Evolutionary conservation across 2,888 invertebrate genomes (phyloP), one percentile per base, ranked within the genome.

Genomic region (Marronus borbonicus): DNA sequence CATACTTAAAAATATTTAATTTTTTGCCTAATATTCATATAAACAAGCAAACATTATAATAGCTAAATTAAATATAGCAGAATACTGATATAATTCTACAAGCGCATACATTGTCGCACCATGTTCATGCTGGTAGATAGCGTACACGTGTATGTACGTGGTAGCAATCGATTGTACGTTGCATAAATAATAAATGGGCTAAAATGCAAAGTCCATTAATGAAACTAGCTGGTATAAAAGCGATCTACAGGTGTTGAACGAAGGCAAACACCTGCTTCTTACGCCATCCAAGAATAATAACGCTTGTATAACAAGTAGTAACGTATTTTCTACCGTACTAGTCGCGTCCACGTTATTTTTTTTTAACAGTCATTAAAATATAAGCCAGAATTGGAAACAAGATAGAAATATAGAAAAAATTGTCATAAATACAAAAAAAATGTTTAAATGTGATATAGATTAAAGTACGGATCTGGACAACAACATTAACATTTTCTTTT

Each of bases 181-280:
- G 20, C 20, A 66, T 39, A 66, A 66, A 66, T 66, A 65, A 44
- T 65, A 20, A 10, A 62, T 62, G 28, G 24, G 8, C 28, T 28
- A 28, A 62, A 62, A 62, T 28, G 62, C 62, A 28, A 66, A 44
- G 39, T 66, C 65, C 65, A 66, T 66, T 66, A 66, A 44, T 20
- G 44, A 39, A 66, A 39, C 44, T 65, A 65, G 60, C 10, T 8
- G 1, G 44, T 62, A 14, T 20, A 66, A 66, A 66, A 39, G 44
- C 65, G n/a, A 17, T 66, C 17, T 66, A 66, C 65, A 66, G 65
- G 65, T 66, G 65, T 17, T 66, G 10, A 66, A n/a, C 65, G 44
- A 66, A 66, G 39, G 20, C 39, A 44, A 39, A 20, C 65, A 66
- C 65, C 65, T 66, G 65, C 65, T 66, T 39, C 39, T 64, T 66